A percentile compares a stretch with the other conserved stretches of the same genome.
phyloP scores from a whole-genome alignment of 1,140 invertebrate species.

The Zelostemma sp. region DNA sequence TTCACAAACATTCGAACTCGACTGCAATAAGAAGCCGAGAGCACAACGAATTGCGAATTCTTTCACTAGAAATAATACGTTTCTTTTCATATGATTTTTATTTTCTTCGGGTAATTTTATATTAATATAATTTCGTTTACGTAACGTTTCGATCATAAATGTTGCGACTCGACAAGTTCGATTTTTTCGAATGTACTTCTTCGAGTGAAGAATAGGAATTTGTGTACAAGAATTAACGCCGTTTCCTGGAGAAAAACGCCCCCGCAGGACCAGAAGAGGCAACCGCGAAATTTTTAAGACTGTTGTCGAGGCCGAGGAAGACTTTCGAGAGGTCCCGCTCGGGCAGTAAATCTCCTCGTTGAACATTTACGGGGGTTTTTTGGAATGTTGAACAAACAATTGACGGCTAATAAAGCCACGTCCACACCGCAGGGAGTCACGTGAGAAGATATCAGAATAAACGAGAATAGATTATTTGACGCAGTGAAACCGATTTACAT shows the following conservation, averaged over 20 bases:
- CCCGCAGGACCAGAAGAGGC: conserved; percentile 34
- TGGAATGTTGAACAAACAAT: conserved; percentile 71
- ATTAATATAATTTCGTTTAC: background rate
- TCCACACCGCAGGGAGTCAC: conserved; percentile 63
- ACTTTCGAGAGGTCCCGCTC: conserved; percentile 40
- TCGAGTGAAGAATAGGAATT: conserved; percentile 20
- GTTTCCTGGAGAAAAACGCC: conserved; percentile 48
- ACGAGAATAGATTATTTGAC: conserved; percentile 49
- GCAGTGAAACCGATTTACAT: conserved; percentile 47
- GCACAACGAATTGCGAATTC: conserved; percentile 25
- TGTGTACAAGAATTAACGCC: conserved; percentile 18
- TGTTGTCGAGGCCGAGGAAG: conserved; percentile 23
- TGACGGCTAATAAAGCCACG: conserved; percentile 69
- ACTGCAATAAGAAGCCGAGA: conserved; percentile 11
- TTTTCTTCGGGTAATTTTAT: background rate
- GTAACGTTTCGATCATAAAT: background rate
- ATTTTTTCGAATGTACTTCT: background rate
- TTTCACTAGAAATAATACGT: too few relatives aligned
- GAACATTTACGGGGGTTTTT: conserved; percentile 69
- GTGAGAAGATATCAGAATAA: conserved; percentile 66
- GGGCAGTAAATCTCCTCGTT: conserved; percentile 64
- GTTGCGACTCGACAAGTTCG: background rate
- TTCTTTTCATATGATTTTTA: too few relatives aligned
- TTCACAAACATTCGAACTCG: conserved; percentile 52
- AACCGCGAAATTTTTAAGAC: conserved; percentile 41